Evolutionary conservation across 2,797 vertebrate genomes (phyloP), one percentile per base, ranked within the genome.

Genomic region (Psittacula echo): DNA sequence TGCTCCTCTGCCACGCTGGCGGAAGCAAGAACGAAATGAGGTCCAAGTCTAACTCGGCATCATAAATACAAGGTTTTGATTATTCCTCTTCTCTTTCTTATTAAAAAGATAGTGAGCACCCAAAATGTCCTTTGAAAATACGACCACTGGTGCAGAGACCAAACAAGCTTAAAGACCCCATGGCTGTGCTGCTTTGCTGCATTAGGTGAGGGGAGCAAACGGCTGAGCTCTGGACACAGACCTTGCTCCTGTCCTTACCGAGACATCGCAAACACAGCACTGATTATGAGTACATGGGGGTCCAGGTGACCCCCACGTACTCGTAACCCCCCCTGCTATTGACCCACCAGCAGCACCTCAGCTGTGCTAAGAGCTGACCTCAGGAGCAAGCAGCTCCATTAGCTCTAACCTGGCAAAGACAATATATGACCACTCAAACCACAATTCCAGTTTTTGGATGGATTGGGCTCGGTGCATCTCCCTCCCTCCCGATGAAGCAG

Each of bases 231-330:
- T 6, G 42, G 42, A 9, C 53, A 70, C 58, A 37, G 34, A 60
- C 58, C 23, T 79, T 81, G 17, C 15, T 74, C 44, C 58, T 11
- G 12, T 42, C 17, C 85, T 84, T 83, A 92, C 71, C 1, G 0
- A 61, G 83, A 71, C 0, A 1, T 0, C 30, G 47, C 13, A 23
- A 87, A 73, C 44, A 71, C 41, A 68, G 45, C 72, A 87, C 16
- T 4, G 34, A 53, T 15, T 64, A 34, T 34, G 56, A 58, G 56
- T 44, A 37, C 60, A 32, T 3, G 10, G 47, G 29, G 21, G 9
- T 12, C 17, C 16, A 9, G 47, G 16, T 67, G 93, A 94, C 18
- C 82, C 88, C 89, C 90, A 79, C 14, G 32, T 87, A 89, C 96
- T 87, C 61, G 41, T 15, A 53, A 67, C 64, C 51, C 37, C 47